Percentiles rank a stretch among this genome's conserved stretches.
phyloP scores from a whole-genome alignment of 2,888 invertebrate genomes.

The Tiliacea aurago region DNA sequence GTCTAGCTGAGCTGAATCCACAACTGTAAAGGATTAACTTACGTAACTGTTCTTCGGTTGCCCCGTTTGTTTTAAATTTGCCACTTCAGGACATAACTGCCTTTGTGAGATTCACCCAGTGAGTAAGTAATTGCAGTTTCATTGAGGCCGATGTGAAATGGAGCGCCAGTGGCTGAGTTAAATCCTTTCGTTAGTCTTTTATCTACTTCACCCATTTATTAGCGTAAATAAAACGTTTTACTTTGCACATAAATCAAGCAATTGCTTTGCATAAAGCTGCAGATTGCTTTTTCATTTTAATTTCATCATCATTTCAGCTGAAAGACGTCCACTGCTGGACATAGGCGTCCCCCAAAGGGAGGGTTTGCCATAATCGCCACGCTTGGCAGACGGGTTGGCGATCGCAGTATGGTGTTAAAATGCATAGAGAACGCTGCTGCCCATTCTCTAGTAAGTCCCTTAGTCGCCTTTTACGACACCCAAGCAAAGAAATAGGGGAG shows the following conservation, averaged over 20 bases:
- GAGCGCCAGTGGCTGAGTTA: slow-evolving; percentile 21
- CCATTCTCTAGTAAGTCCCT: too few relatives aligned
- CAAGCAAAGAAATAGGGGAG: too few relatives aligned
- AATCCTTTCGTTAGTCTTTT: slow-evolving; percentile 45
- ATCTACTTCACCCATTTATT: slow-evolving; percentile 40
- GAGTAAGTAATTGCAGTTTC: slow-evolving; percentile 60
- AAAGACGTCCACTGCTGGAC: too few relatives aligned
- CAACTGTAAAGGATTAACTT: slow-evolving; percentile 70
- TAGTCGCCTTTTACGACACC: too few relatives aligned
- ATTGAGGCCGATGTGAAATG: slow-evolving; percentile 46
- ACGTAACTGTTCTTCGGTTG: slow-evolving; percentile 54
- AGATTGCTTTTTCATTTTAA: slow-evolving; percentile 21
- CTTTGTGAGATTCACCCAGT: slow-evolving; percentile 38
- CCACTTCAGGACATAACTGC: slow-evolving; percentile 49
- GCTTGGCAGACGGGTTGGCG: too few relatives aligned
- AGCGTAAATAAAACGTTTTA: slow-evolving; percentile 43
- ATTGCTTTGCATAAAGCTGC: slow-evolving; percentile 26
- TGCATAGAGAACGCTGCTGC: too few relatives aligned
- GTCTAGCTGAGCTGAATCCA: slow-evolving; percentile 73
- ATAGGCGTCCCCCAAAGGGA: too few relatives aligned
- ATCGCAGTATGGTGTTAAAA: too few relatives aligned
- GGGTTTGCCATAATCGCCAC: too few relatives aligned
- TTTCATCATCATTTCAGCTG: too few relatives aligned
- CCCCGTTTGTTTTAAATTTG: slow-evolving; percentile 58
- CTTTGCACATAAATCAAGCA: slow-evolving; percentile 20